Evolutionary conservation across 2,797 vertebrate genomes (phyloP).

Genomic region (Thalassophryne amazonica): DNA sequence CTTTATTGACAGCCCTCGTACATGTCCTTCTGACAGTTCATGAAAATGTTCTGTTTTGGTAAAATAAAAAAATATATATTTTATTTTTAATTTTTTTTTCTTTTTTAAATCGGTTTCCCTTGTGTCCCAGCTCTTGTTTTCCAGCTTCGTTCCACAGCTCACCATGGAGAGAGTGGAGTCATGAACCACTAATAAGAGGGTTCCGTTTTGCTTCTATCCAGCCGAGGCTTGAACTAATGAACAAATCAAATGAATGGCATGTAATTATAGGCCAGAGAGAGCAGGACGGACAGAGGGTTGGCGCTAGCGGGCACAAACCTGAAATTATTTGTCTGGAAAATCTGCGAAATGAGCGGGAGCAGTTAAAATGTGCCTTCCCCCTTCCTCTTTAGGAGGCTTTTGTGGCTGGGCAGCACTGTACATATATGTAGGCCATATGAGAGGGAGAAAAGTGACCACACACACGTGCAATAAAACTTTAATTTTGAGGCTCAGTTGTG

Average conservation of each 20-base stretch:
- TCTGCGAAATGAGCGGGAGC: constrained; percentile 66
- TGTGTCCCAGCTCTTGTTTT: constrained; percentile 51
- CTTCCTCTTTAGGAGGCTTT: constrained; percentile 39
- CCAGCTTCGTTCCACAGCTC: constrained; percentile 46
- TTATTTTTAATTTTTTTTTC: no score
- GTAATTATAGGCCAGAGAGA: constrained; percentile 74
- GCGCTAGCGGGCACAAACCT: constrained; percentile 73
- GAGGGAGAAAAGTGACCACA: constrained; percentile 59
- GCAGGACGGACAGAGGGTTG: constrained; percentile 62
- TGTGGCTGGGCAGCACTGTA: constrained; percentile 36
- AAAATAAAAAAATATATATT: no score
- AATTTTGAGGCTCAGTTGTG: constrained; percentile 20
- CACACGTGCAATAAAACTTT: constrained; percentile 44
- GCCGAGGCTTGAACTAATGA: constrained; percentile 75
- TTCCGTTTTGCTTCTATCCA: constrained; percentile 65
- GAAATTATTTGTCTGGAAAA: constrained; percentile 82
- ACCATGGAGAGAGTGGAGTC: constrained; percentile 68
- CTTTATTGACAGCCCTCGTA: no score
- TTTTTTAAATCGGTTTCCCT: constrained; percentile 44
- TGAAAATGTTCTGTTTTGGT: constrained; percentile 23
- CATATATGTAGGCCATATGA: constrained; percentile 27
- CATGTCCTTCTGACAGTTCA: no score
- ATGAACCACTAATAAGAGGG: constrained; percentile 78
- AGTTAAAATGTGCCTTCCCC: constrained; percentile 54
- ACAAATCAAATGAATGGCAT: constrained; percentile 78